A percentile compares a stretch with the other conserved stretches of the same genome.
Evolutionary conservation across 2,113 vertebrate genomes (phyloP).

Genomic region (Ammodytes marinus): DNA sequence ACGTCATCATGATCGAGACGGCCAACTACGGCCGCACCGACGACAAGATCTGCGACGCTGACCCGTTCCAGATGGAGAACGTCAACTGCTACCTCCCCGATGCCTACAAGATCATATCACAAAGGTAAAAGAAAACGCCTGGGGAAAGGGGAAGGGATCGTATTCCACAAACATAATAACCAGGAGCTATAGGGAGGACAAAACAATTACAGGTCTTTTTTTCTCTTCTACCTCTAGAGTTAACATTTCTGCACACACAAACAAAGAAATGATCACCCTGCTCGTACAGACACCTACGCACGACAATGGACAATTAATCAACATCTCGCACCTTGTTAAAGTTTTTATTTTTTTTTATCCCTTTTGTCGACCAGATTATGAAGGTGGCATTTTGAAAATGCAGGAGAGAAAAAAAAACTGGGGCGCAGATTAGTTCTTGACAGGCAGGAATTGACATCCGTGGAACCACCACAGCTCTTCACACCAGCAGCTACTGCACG

Average conservation of each 20-base stretch:
- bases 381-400: conserved; percentile 62
- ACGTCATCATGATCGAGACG: conserved; percentile 99
- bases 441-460: conserved; percentile 68
- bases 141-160: conserved; percentile 38
- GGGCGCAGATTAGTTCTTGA: conserved; percentile 62
- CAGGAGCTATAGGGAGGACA: conserved; percentile 46
- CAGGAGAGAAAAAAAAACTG: conserved; percentile 29
- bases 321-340: conserved; percentile 44
- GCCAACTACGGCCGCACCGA: conserved; percentile 98
- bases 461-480: conserved; percentile 52
- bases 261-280: conserved; percentile 32
- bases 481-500: conserved; percentile 52
- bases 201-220: background rate
- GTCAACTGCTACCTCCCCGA: conserved; percentile 99
- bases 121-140: conserved; percentile 88
- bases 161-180: conserved; percentile 68
- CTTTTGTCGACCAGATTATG: conserved; percentile 45
- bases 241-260: conserved; percentile 30
- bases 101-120: conserved; percentile 99
- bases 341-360: conserved; percentile 14
- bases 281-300: conserved; percentile 35
- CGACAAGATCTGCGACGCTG: conserved; percentile 98
- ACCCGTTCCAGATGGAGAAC: conserved; percentile 99
- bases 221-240: background rate
- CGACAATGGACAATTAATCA: conserved; percentile 41